Conservation (phyloP, 2,888 invertebrate species). For the Agrochola macilenta region DNA sequence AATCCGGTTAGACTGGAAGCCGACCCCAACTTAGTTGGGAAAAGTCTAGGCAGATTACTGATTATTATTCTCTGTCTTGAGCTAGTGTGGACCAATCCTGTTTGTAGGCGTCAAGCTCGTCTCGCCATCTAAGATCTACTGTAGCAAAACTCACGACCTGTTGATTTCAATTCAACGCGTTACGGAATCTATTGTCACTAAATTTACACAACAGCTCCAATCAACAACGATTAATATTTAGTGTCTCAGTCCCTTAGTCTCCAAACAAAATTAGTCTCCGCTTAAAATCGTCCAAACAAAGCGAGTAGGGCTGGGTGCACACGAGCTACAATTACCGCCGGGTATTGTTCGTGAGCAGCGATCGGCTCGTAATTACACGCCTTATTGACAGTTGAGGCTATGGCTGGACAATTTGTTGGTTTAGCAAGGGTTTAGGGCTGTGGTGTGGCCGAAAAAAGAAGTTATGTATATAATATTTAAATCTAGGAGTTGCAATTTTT, state of each 20-base stretch:
- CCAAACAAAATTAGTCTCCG: slow-evolving; percentile 47
- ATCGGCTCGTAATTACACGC: slow-evolving; percentile 74
- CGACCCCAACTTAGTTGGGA: too few species aligned
- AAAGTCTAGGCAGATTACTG: too few species aligned
- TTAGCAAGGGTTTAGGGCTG: slow-evolving; percentile 45
- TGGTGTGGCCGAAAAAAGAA: background rate
- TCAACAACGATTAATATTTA: slow-evolving; percentile 40
- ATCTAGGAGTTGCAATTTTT: background rate
- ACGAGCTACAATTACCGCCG: slow-evolving; percentile 64
- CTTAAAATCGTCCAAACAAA: slow-evolving; percentile 56
- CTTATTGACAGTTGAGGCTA: slow-evolving; percentile 67
- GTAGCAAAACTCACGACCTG: background rate
- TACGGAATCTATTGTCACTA: background rate
- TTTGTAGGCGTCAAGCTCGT: too few species aligned
- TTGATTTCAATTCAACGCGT: background rate
- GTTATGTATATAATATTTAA: background rate
- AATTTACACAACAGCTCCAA: slow-evolving; percentile 15
- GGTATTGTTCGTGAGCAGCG: slow-evolving; percentile 70
- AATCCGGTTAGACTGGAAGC: too few species aligned
- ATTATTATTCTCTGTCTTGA: too few species aligned
- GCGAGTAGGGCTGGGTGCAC: slow-evolving; percentile 72
- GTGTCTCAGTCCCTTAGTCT: slow-evolving; percentile 2
- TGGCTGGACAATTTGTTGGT: slow-evolving; percentile 54
- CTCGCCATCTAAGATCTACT: too few species aligned
- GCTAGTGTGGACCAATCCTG: too few species aligned